phyloP scores from a whole-genome alignment of 1,140 invertebrate species.

The Andricus grossulariae region DNA sequence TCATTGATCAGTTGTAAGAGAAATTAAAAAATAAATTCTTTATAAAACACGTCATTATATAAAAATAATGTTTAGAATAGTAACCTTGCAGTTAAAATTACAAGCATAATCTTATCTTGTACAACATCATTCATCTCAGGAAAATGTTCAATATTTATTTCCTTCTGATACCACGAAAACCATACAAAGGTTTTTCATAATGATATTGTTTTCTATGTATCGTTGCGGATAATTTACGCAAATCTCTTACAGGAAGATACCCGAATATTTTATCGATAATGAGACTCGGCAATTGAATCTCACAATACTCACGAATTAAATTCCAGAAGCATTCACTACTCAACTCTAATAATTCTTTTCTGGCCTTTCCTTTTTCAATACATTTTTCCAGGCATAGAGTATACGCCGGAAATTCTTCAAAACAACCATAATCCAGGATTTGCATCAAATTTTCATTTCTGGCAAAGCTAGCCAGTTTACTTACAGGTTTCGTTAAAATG shows the following conservation, averaged over 20 bases:
- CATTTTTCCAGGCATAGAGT: neutral
- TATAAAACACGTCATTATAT: no score
- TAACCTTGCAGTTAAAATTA: no score
- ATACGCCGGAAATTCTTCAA: neutral
- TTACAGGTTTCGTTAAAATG: neutral
- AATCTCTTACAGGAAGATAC: neutral
- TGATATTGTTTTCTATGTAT: no score
- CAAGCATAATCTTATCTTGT: no score
- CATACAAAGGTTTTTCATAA: no score
- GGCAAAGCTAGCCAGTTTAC: neutral
- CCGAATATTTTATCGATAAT: slow-evolving; percentile 1
- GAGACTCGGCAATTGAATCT: neutral
- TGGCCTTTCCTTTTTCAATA: neutral
- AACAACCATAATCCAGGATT: neutral
- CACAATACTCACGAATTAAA: neutral
- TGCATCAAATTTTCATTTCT: neutral
- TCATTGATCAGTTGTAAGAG: no score
- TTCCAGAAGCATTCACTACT: neutral
- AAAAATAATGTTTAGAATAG: no score
- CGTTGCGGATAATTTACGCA: neutral
- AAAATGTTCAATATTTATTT: no score
- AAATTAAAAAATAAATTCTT: no score
- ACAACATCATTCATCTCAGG: no score
- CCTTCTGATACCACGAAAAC: no score
- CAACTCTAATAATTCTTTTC: neutral